Evolutionary conservation across 2,888 invertebrate species (phyloP).

Genomic region (Erpobdella octoculata): DNA sequence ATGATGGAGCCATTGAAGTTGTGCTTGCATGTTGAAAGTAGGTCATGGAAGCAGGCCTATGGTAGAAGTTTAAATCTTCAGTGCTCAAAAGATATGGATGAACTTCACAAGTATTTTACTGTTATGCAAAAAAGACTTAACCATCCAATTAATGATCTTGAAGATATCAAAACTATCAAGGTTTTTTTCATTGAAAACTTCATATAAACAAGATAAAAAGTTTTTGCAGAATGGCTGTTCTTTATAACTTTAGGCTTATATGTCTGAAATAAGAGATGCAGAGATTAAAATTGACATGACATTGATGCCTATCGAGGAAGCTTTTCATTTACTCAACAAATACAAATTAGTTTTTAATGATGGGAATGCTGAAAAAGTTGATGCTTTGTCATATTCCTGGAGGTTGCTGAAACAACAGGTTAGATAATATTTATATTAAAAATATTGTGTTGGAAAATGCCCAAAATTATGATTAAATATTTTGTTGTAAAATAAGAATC

Average conservation of each 20-base stretch:
- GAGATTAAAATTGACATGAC: slow-evolving; percentile 90
- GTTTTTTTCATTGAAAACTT: slow-evolving; percentile 49
- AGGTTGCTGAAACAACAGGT: slow-evolving; percentile 56
- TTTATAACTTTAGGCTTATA: slow-evolving; percentile 58
- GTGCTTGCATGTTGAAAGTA: slow-evolving; percentile 64
- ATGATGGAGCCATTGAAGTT: slow-evolving; percentile 63
- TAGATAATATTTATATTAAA: too few species aligned
- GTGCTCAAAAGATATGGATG: slow-evolving; percentile 52
- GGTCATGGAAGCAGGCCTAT: slow-evolving; percentile 50
- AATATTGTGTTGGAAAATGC: too few species aligned
- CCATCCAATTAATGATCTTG: slow-evolving; percentile 69
- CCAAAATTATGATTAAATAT: too few species aligned
- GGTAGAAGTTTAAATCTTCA: slow-evolving; percentile 52
- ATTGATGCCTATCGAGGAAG: slow-evolving; percentile 90
- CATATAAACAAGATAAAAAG: not conserved
- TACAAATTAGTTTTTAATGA: slow-evolving; percentile 79
- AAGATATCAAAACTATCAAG: slow-evolving; percentile 66
- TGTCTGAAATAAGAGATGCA: slow-evolving; percentile 73
- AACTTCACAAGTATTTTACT: slow-evolving; percentile 73
- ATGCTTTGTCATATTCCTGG: slow-evolving; percentile 81
- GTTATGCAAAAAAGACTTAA: slow-evolving; percentile 83
- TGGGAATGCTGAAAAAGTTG: slow-evolving; percentile 84
- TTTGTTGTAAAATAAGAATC: too few species aligned
- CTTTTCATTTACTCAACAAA: slow-evolving; percentile 79
- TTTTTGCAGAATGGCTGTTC: not conserved